A percentile compares a stretch with the other conserved stretches of the same genome.
phyloP scores from a whole-genome alignment of 2,797 vertebrate species.

The Benthosema pterotum region DNA sequence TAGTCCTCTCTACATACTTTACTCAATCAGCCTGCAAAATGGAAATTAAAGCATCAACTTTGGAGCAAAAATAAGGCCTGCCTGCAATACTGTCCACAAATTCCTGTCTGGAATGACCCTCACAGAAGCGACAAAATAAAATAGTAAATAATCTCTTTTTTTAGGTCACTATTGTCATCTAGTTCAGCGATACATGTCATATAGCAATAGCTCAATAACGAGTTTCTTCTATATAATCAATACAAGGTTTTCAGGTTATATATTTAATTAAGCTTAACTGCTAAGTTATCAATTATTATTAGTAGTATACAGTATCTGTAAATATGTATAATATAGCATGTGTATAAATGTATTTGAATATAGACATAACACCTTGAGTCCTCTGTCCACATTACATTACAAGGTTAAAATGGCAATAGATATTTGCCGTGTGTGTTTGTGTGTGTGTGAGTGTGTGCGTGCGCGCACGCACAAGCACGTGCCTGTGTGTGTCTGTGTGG shows the following conservation, averaged over 20 bases:
- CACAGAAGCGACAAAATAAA: constrained; percentile 70
- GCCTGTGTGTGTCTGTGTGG: constrained; percentile 23
- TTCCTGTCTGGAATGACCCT: constrained; percentile 76
- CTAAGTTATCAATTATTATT: constrained; percentile 87
- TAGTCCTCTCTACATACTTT: neutral
- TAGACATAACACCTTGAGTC: constrained; percentile 67
- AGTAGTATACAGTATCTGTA: constrained; percentile 82
- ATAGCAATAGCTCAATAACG: constrained; percentile 85
- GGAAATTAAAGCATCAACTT: neutral
- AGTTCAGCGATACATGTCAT: constrained; percentile 84
- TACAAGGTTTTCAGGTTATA: constrained; percentile 83
- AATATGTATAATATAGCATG: constrained; percentile 74
- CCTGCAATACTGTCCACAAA: constrained; percentile 9
- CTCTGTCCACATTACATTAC: constrained; percentile 66
- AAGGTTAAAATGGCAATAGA: constrained; percentile 68
- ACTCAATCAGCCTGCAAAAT: too few relatives aligned
- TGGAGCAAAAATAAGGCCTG: constrained; percentile 5
- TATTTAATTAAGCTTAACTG: constrained; percentile 86
- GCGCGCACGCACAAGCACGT: constrained; percentile 12
- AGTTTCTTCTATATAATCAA: constrained; percentile 85
- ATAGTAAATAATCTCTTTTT: constrained; percentile 24
- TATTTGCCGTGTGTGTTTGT: constrained; percentile 43
- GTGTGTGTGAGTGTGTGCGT: constrained; percentile 15
- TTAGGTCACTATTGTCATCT: constrained; percentile 78
- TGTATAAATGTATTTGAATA: constrained; percentile 61